Percentiles rank a stretch among this genome's conserved stretches.
These are phyloP conservation scores for Caenorhabditis afra DNA, from an alignment of 2,888 invertebrate genomes.

Conservation along the genomic window DNA sequence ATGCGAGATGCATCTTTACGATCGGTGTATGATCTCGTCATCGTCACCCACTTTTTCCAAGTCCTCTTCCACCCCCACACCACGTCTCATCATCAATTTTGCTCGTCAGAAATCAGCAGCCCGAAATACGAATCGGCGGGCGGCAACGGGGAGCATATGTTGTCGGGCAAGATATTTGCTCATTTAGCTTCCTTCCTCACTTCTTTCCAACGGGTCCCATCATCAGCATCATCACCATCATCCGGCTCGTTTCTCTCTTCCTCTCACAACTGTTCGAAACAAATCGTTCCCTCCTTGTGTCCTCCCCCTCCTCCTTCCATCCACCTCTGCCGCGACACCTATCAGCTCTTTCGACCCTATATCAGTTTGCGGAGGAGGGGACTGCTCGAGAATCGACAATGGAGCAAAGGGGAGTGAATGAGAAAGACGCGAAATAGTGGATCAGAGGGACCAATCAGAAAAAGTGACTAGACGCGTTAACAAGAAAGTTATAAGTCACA, in stretches of 20 bases:
- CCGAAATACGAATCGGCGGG: slow-evolving; percentile 48
- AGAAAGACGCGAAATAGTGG: neutral
- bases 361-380: slow-evolving; percentile 6
- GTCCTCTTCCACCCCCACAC: slow-evolving; percentile 24
- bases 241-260: slow-evolving; percentile 5
- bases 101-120: slow-evolving; percentile 45
- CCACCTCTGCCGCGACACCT: slow-evolving; percentile 16
- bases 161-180: slow-evolving; percentile 51
- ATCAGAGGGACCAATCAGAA: slow-evolving; percentile 5
- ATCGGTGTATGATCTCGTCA: slow-evolving; percentile 48
- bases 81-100: slow-evolving; percentile 48
- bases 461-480: too few species aligned
- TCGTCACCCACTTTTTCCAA: slow-evolving; percentile 7
- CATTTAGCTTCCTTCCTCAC: slow-evolving; percentile 22
- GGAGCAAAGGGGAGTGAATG: neutral
- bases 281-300: slow-evolving; percentile 15
- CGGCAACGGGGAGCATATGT: slow-evolving; percentile 43
- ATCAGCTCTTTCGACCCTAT: too few species aligned
- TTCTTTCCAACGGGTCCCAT: slow-evolving; percentile 14
- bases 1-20: slow-evolving; percentile 8
- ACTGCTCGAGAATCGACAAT: neutral
- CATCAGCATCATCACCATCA: slow-evolving; percentile 19
- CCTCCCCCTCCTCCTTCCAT: neutral
- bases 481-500: neutral
- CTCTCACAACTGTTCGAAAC: slow-evolving; percentile 20